Percentiles rank a stretch among this genome's conserved stretches.
Evolutionary conservation across 2,797 vertebrate species (phyloP).

Genomic region (Xenops minutus): DNA sequence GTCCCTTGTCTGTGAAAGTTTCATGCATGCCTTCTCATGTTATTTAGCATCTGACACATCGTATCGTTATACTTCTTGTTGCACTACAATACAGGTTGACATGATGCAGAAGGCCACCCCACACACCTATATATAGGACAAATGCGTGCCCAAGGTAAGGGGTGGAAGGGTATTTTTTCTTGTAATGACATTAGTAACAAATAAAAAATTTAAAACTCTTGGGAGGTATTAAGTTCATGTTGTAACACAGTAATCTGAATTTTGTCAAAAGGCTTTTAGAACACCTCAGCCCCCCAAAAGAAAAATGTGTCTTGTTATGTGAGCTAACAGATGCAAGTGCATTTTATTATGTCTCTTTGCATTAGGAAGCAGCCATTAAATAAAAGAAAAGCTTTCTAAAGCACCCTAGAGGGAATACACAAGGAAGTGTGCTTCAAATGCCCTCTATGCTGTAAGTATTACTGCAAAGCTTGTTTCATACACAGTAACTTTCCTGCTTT

Average conservation of each 20-base stretch:
- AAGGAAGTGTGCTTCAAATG: background rate
- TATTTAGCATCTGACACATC: background rate
- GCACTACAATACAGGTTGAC: background rate
- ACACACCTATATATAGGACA: background rate
- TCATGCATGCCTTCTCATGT: background rate
- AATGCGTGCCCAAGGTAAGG: background rate
- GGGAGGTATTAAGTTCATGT: background rate
- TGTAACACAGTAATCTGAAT: background rate
- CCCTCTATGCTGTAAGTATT: background rate
- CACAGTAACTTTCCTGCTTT: background rate
- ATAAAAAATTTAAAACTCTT: background rate
- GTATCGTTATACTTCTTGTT: background rate
- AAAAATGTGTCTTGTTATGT: slow-evolving; percentile 1
- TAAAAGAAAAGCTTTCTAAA: slow-evolving; percentile 48
- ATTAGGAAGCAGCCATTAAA: slow-evolving; percentile 57
- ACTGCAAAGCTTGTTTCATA: background rate
- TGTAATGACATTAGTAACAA: background rate
- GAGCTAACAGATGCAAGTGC: slow-evolving; percentile 10
- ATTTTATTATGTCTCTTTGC: slow-evolving; percentile 54
- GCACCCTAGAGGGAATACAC: background rate
- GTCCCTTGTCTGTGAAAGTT: background rate
- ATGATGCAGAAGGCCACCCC: background rate
- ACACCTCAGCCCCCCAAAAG: background rate
- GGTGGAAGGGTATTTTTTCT: background rate
- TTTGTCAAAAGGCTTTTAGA: background rate